These are phyloP conservation scores for Hafferia zeledoni DNA, from an alignment of 2,797 vertebrate genomes.

Conservation along the genomic window DNA sequence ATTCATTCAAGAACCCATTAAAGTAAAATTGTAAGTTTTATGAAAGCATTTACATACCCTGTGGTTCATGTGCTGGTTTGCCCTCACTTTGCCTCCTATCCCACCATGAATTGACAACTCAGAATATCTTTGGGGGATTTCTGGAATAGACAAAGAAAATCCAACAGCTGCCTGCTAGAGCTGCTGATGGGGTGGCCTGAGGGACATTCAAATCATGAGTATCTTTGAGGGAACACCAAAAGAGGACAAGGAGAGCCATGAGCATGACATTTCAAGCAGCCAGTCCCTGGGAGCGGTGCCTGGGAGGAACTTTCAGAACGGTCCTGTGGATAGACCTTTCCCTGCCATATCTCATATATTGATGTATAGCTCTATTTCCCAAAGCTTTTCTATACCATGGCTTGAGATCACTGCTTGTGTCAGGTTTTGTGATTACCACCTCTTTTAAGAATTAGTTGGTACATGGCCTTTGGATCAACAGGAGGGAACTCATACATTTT, in stretches of 20 bases:
- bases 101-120: background rate
- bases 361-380: background rate
- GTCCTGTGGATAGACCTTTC: background rate
- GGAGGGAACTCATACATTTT: background rate
- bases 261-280: background rate
- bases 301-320: background rate
- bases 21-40: background rate
- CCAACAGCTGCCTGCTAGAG: background rate
- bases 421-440: background rate
- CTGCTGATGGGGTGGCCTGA: background rate
- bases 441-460: background rate
- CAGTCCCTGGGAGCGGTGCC: fast-evolving
- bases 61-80: background rate
- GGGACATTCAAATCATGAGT: background rate
- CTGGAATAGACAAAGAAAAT: background rate
- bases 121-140: background rate
- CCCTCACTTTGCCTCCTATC: background rate
- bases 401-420: background rate
- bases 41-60: background rate
- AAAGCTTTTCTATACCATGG: background rate
- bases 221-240: background rate
- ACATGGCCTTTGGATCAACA: background rate
- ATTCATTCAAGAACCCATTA: background rate
- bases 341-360: background rate
- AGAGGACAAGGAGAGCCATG: background rate